Evolutionary conservation across 1,140 invertebrate species (phyloP).

Genomic region (Scaptomyza graminum): DNA sequence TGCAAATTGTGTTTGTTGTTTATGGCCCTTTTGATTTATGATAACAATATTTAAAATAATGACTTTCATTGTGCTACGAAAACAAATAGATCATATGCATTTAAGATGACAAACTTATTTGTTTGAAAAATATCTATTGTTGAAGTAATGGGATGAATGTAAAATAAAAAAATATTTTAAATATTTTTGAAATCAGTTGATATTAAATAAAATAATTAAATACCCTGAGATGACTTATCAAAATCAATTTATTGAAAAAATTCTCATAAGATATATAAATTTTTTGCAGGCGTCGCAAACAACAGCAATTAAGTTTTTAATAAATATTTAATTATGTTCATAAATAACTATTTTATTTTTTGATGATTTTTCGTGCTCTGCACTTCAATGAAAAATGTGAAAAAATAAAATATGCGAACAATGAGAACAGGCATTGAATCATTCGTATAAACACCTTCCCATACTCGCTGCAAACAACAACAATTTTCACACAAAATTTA

Average conservation of each 20-base stretch:
- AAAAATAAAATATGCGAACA: constrained; percentile 11
- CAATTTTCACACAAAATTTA: constrained; percentile 58
- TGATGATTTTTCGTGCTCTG: constrained; percentile 1
- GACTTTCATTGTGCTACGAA: not conserved
- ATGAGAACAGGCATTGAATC: constrained; percentile 17
- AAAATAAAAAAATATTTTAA: too few species aligned
- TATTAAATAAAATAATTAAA: not conserved
- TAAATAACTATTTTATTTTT: constrained; percentile 1
- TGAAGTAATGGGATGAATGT: too few species aligned
- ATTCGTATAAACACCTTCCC: constrained; percentile 9
- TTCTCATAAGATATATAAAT: not conserved
- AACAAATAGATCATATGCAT: not conserved
- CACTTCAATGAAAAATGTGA: constrained; percentile 7
- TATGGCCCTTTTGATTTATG: constrained; percentile 8
- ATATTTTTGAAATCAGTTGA: not conserved
- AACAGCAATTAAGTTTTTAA: not conserved
- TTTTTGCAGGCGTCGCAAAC: not conserved
- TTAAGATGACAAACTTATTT: not conserved
- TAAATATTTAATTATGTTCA: constrained; percentile 6
- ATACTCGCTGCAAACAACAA: constrained; percentile 27
- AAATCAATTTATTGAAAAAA: not conserved
- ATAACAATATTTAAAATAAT: constrained; percentile 4
- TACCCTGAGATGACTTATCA: too few species aligned
- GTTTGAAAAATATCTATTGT: not conserved
- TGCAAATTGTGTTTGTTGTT: constrained; percentile 25